A percentile compares a stretch with the other conserved stretches of the same genome.
Evolutionary conservation across 2,113 vertebrate genomes (phyloP).

Genomic region (Hippocampus zosterae): DNA sequence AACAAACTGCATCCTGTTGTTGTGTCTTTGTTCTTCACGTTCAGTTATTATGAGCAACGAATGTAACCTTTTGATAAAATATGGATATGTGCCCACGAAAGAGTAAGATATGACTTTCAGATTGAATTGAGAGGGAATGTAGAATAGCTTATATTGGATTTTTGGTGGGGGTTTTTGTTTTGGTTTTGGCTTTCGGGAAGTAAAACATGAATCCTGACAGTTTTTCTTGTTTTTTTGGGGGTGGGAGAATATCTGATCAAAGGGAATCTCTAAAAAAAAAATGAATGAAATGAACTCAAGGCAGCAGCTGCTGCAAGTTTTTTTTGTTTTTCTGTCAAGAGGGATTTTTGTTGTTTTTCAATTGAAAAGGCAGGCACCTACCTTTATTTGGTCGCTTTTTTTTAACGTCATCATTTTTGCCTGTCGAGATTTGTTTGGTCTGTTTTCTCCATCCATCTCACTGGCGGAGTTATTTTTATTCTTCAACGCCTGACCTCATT

Average conservation of each 20-base stretch:
- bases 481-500: slow-evolving; percentile 37
- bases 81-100: not conserved
- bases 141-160: not conserved
- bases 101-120: not conserved
- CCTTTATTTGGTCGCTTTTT: not conserved
- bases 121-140: not conserved
- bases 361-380: not conserved
- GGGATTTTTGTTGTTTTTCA: not conserved
- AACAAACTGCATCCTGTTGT: not conserved
- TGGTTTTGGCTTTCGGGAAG: not conserved
- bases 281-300: not conserved
- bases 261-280: not conserved
- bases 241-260: not conserved
- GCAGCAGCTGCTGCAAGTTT: not conserved
- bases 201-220: not conserved
- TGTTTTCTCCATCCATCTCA: slow-evolving; percentile 22
- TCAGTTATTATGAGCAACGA: not conserved
- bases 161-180: not conserved
- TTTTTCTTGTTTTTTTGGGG: not conserved
- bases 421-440: slow-evolving; percentile 3
- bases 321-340: not conserved
- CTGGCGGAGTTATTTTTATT: slow-evolving; percentile 2
- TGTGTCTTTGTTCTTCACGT: not conserved
- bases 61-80: not conserved
- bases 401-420: not conserved